Evolutionary conservation across 2,113 vertebrate genomes (phyloP).

Genomic region (Centropus bengalensis): DNA sequence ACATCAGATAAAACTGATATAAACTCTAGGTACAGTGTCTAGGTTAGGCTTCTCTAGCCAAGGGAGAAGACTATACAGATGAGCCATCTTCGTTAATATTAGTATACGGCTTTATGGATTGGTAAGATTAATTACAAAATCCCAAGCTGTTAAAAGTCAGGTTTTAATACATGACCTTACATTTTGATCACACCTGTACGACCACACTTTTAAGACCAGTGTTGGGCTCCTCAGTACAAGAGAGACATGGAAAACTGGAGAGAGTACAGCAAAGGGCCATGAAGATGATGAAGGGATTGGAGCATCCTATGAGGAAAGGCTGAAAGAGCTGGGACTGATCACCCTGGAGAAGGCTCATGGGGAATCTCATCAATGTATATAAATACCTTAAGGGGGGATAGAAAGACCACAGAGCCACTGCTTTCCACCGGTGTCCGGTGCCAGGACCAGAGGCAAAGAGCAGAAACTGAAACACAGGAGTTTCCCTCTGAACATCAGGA

Average conservation of each 20-base stretch:
- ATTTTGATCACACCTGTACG: neutral
- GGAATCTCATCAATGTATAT: neutral
- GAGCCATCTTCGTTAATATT: neutral
- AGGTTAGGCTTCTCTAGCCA: neutral
- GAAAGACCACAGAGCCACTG: neutral
- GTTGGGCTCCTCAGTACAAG: neutral
- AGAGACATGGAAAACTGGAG: neutral
- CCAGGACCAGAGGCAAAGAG: neutral
- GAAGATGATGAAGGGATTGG: neutral
- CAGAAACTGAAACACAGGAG: neutral
- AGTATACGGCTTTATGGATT: neutral
- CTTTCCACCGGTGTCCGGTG: neutral
- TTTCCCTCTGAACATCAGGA: neutral
- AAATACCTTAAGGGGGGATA: neutral
- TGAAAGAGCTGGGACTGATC: neutral
- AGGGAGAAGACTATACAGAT: neutral
- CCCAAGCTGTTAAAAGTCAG: neutral
- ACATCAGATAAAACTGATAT: neutral
- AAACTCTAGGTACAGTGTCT: neutral
- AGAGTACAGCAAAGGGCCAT: fast-evolving
- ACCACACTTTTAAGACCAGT: neutral
- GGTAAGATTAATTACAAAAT: neutral
- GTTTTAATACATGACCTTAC: neutral
- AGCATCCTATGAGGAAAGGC: neutral
- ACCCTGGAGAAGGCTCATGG: neutral